Evolutionary conservation across 2,888 invertebrate species (phyloP), one percentile per base, ranked within the genome.

Genomic region (Eristalinus aeneus): DNA sequence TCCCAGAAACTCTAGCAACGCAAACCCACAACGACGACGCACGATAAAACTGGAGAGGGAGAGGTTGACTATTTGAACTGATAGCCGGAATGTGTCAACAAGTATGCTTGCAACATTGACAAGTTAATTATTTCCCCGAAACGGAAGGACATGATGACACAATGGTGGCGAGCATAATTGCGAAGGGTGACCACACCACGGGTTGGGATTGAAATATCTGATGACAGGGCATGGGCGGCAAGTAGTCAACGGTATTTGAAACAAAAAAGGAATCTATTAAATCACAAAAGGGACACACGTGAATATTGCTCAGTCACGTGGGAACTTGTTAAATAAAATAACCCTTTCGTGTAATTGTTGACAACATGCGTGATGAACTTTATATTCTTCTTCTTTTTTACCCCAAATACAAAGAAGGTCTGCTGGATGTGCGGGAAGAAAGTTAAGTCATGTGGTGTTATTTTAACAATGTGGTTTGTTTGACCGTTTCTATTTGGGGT

Each of bases 381-480:
- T 8, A 8, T 63, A 36, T 76, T 77, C 23, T 54, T 65, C 32
- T 80, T 5, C 27, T 16, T 36, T 58, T 11, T 23, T 65, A 10
- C 27, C 20, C 20, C 54, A 10, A 64, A 61, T 39, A 68, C 46
- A 36, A 46, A 20, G 34, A 46, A 53, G 65, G 65, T 36, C 20
- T 46, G 31, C 36, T 65, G 16, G 16, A 65, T 6, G n/a, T 34
- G 20, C 27, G 16, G 46, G 32, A 80, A 76, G 75, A 23, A 80
- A 80, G 71, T 75, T 81, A 27, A 90, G 76, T 90, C 90, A 90
- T 87, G 88, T 90, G 90, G 89, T 89, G 88, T 54, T 71, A 11
- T 89, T 91, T 91, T 90, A 90, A 90, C 88, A 89, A 90, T 89
- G 86, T 53, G 88, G 88, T 88, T 20, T 71, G 36, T 54, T 76